Evolutionary conservation across 2,888 invertebrate species (phyloP), one percentile per base, ranked within the genome.

Genomic region (Eilema caniola): DNA sequence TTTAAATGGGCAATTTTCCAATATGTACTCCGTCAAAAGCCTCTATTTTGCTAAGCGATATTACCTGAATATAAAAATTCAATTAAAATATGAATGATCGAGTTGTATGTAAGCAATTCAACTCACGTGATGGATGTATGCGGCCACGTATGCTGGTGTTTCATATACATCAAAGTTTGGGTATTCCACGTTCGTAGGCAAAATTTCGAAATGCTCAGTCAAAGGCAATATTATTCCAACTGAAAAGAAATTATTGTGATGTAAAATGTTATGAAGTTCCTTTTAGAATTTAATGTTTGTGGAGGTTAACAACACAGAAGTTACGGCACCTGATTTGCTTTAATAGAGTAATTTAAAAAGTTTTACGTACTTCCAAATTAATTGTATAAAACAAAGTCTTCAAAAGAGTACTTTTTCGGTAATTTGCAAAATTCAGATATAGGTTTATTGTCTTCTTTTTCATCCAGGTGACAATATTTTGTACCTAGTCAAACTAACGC

Each of bases 161-260:
- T 89, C 86, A 79, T 94, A 91, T 28, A 92, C 94, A 77, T 95
- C 89, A 70, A 95, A 85, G 64, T 81, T 87, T 3, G 93, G 93
- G 78, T 95, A 95, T 76, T 95, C 94, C 16, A 95, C 95, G 76
- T 95, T 95, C n/a, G 95, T 95, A 7, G 95, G 95, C 61, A 95
- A 81, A 74, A 95, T 89, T 37, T 89, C 87, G 76, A 95, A 95
- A 76, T 92, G 89, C 82, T 95, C 95, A 24, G 95, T 92, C 73
- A 95, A 70, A 56, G 95, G 95, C 88, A 94, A 90, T 77, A 95
- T 85, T 72, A 95, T 95, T 73, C 90, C 95, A 76, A 95, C 95
- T 95, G 88, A 72, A 81, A 79, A 80, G 24, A 61, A 80, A 70
- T 31, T 65, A 66, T 56, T 72, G 25, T 60, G 14, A 64, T 53